Conservation (phyloP, 2,888 invertebrate species). For the Orthosia gracilis region DNA sequence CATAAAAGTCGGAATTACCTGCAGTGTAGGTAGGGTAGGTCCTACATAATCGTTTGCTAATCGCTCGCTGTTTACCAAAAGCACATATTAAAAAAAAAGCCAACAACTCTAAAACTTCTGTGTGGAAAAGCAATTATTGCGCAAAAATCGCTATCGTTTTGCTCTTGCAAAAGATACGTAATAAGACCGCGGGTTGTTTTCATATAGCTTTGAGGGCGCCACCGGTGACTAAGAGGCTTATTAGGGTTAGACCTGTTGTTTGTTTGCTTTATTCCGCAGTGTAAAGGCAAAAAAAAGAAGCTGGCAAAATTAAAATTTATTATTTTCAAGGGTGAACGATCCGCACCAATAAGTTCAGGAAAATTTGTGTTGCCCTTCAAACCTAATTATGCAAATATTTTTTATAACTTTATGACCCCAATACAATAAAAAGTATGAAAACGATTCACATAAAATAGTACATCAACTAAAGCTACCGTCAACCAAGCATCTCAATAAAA, state of each 20-base stretch:
- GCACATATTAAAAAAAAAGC: no score
- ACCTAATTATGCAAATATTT: constrained; percentile 14
- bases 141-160: no score
- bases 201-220: not conserved
- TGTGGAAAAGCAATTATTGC: no score
- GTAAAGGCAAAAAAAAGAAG: not conserved
- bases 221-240: constrained; percentile 7
- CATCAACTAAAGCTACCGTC: constrained; percentile 19
- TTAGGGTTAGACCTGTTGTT: constrained; percentile 14
- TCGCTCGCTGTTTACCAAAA: no score
- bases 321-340: constrained; percentile 21
- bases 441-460: constrained; percentile 14
- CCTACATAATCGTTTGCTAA: no score
- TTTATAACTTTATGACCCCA: not conserved
- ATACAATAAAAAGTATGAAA: not conserved
- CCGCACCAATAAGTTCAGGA: constrained; percentile 13
- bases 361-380: constrained; percentile 18
- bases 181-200: not conserved
- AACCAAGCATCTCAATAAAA: constrained; percentile 38
- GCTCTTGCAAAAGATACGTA: no score
- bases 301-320: constrained; percentile 1
- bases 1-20: no score
- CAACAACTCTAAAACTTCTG: no score
- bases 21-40: no score
- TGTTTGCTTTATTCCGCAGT: not conserved